These are phyloP conservation scores for Hybos culiciformis DNA, from an alignment of 2,888 invertebrate species.

Conservation along the genomic window DNA sequence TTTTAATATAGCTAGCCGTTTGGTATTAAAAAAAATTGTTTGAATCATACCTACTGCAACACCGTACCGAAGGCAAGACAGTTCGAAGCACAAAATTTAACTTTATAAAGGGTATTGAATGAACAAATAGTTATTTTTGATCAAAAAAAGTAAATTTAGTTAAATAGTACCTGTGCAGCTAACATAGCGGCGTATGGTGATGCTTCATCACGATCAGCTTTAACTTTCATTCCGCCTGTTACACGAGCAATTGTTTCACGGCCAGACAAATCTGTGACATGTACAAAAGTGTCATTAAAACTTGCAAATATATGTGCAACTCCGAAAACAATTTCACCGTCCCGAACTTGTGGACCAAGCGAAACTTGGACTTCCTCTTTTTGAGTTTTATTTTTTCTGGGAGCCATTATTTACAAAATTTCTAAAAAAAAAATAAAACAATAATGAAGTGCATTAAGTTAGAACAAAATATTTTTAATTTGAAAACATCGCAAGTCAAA, in stretches of 20 bases:
- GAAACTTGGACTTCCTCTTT: slow-evolving; percentile 96
- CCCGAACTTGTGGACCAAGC: slow-evolving; percentile 89
- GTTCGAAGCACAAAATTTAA: too few relatives aligned
- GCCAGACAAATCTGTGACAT: slow-evolving; percentile 98
- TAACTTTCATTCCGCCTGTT: slow-evolving; percentile 99
- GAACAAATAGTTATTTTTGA: slow-evolving; percentile 24
- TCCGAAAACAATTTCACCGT: slow-evolving; percentile 96
- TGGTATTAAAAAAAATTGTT: slow-evolving; percentile 16
- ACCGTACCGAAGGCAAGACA: too few relatives aligned
- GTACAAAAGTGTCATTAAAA: slow-evolving; percentile 99
- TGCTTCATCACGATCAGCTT: slow-evolving; percentile 99
- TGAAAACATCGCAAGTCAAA: too few relatives aligned
- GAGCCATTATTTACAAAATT: slow-evolving; percentile 63
- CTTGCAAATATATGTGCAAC: slow-evolving; percentile 99
- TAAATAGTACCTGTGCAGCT: slow-evolving; percentile 77
- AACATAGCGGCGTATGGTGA: slow-evolving; percentile 99
- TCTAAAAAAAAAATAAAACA: not conserved
- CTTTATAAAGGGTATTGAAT: too few relatives aligned
- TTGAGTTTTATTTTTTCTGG: slow-evolving; percentile 91
- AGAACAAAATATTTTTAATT: too few relatives aligned
- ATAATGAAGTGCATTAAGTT: not conserved
- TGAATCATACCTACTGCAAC: too few relatives aligned
- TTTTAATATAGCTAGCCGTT: not conserved
- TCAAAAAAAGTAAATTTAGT: not conserved
- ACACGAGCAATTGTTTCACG: slow-evolving; percentile 89